Base-by-base conservation (phyloP, 2,113 vertebrate species). In the Rana temporaria region DNA sequence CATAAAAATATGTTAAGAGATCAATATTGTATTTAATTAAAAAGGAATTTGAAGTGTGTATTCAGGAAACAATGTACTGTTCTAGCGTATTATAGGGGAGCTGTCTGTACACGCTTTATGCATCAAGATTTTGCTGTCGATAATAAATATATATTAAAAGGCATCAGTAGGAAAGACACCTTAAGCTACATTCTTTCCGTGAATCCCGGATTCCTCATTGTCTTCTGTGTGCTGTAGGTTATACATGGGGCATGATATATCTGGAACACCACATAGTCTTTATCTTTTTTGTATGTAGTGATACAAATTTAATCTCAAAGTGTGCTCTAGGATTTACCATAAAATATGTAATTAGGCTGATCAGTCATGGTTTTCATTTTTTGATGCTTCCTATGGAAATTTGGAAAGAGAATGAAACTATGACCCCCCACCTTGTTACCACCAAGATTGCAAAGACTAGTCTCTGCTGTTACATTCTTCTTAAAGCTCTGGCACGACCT, bases 371-470 rank as follows among this genome's bases (percentile, higher is more conserved):
- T 68, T 42, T 38, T 62, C 2, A 71, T 24, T 55, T 62, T 34
- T 6, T 34, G 22, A 66, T 11, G 11, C 26, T 74, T 74, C 70
- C 60, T 30, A 66, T 65, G 72, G 56, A 62, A 75, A 62, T 55
- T 32, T 56, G 48, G 76, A 19, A n/a, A 24, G 19, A 22, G n/a
- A n/a, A 66, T 66, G 42, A 66, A n/a, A 72, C 26, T 20, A 66
- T 59, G 70, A 67, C 80, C 80, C 62, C 69, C 80, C 80, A 82
- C 80, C 22, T 32, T 57, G 80, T 71, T 82, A 74, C 80, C 80
- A 57, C 80, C 70, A 82, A 48, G 70, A 82, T 12, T 59, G 80
- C 70, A 56, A 56, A 62, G 18, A 16, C 15, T 48, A 48, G 42
- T 48, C 42, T 22, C 22, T 65, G 22, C 24, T 59, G 17, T 56